These are phyloP conservation scores for Cydia fagiglandana DNA, from an alignment of 1,140 invertebrate species.

Conservation along the genomic window DNA sequence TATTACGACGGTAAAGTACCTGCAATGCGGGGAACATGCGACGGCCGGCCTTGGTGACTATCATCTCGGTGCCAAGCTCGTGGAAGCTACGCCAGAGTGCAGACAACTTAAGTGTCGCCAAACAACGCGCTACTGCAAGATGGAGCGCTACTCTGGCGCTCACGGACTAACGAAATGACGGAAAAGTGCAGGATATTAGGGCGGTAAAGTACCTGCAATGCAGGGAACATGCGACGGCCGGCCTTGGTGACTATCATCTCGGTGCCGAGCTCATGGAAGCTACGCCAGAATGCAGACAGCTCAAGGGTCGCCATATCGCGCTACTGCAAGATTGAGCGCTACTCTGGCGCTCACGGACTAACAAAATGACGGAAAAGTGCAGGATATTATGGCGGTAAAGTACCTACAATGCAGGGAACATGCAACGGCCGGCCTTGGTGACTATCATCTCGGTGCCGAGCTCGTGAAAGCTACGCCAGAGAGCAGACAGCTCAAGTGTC, in stretches of 20 bases:
- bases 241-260: conserved; percentile 99
- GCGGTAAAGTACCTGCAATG: too few relatives aligned
- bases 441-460: conserved; percentile 98
- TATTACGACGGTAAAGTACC: background rate
- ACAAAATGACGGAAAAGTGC: background rate
- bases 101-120: conserved; percentile 88
- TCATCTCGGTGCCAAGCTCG: conserved; percentile 96
- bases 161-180: conserved; percentile 47
- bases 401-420: conserved; percentile 86
- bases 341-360: conserved; percentile 58
- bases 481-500: conserved; percentile 88
- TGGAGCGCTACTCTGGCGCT: conserved; percentile 70
- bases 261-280: conserved; percentile 93
- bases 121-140: conserved; percentile 85
- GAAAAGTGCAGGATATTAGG: too few relatives aligned
- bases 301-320: conserved; percentile 86
- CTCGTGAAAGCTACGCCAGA: conserved; percentile 95
- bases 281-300: conserved; percentile 92
- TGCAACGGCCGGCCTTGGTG: conserved; percentile 94
- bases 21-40: conserved; percentile 89
- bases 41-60: conserved; percentile 97
- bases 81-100: conserved; percentile 95
- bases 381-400: background rate
- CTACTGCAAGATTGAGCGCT: conserved; percentile 83
- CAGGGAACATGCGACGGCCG: conserved; percentile 89